Percentiles rank a stretch among this genome's conserved stretches.
Conservation (phyloP, 2,113 vertebrate genomes). For the Myrmecophaga tridactyla region DNA sequence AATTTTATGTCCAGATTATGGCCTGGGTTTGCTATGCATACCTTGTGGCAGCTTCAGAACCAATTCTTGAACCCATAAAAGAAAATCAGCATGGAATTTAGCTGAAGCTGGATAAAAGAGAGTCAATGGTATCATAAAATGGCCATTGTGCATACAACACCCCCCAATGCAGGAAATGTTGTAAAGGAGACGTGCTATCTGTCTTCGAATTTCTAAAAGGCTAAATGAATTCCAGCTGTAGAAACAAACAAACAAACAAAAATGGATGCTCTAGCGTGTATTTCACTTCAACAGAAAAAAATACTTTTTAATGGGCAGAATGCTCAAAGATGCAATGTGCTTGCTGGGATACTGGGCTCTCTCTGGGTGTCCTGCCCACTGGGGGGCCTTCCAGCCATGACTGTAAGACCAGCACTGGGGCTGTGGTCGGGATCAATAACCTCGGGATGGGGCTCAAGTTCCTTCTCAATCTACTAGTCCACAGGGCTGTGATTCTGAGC, state of each 20-base stretch:
- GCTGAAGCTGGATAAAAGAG: not conserved
- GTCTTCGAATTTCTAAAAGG: not conserved
- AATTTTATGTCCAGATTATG: slow-evolving; percentile 64
- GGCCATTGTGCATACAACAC: not conserved
- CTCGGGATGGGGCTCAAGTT: not conserved
- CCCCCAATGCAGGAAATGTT: not conserved
- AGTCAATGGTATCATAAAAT: not conserved
- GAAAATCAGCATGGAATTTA: not conserved
- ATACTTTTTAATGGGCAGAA: not conserved
- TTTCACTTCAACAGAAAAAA: not conserved
- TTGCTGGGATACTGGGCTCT: not conserved
- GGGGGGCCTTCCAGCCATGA: not conserved
- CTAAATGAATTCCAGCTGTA: not conserved
- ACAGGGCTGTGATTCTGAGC: not conserved
- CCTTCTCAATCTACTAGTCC: not conserved
- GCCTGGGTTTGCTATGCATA: slow-evolving; percentile 6
- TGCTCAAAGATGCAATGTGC: not conserved
- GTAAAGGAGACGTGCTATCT: not conserved
- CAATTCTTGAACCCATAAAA: slow-evolving; percentile 12
- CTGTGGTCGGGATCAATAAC: not conserved
- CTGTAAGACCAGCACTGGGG: not conserved
- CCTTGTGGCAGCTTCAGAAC: slow-evolving; percentile 48
- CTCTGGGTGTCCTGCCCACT: fast-evolving
- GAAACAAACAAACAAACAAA: not conserved
- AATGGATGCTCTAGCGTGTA: not conserved